Conservation (phyloP, 2,888 invertebrate species). For the Acanthosepion esculentum region DNA sequence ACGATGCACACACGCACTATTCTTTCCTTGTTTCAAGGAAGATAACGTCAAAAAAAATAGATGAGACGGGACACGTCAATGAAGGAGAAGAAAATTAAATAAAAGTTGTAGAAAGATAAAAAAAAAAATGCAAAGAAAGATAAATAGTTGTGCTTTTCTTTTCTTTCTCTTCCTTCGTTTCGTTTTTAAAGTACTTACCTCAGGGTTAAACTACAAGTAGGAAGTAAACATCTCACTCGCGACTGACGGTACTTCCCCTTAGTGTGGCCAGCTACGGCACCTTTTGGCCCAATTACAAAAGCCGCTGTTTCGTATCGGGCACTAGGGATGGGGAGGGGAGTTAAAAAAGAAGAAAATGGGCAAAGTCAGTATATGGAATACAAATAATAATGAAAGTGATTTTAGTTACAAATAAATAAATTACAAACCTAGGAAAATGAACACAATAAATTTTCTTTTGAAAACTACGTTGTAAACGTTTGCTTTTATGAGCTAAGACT, state of each 20-base stretch:
- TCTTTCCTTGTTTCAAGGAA: not conserved
- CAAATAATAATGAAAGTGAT: not conserved
- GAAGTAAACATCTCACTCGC: constrained; percentile 43
- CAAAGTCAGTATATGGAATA: not conserved
- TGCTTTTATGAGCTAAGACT: no score
- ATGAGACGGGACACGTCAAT: not conserved
- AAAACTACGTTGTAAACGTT: no score
- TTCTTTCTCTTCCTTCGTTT: not conserved
- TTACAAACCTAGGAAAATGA: not conserved
- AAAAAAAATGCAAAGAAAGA: not conserved
- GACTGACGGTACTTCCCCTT: constrained; percentile 44
- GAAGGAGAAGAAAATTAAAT: not conserved
- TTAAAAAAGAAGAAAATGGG: not conserved
- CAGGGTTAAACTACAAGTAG: constrained; percentile 41
- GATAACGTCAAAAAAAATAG: not conserved
- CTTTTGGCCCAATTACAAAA: not conserved
- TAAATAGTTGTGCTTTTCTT: not conserved
- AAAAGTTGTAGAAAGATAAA: not conserved
- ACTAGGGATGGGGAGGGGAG: not conserved
- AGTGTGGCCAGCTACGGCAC: not conserved
- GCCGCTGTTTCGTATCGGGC: constrained; percentile 21
- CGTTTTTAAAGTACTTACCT: constrained; percentile 23
- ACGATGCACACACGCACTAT: not conserved
- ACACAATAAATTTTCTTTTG: not conserved
- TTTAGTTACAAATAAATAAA: not conserved